Evolutionary conservation across 2,888 invertebrate species (phyloP).

Genomic region (Luperina testacea): DNA sequence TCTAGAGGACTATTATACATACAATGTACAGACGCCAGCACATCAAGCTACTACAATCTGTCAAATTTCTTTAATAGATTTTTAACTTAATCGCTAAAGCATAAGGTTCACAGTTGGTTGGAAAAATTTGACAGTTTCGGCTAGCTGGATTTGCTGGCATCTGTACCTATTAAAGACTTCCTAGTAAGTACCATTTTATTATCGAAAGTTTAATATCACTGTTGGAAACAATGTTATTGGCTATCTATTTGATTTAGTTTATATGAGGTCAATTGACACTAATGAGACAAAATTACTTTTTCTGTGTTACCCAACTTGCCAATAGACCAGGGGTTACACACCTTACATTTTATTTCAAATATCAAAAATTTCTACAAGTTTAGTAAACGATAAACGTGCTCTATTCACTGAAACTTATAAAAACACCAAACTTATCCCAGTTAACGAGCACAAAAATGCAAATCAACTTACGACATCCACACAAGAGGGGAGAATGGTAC

Average conservation of each 20-base stretch:
- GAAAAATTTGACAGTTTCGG: too few species aligned
- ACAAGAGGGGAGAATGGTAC: constrained; percentile 70
- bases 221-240: too few species aligned
- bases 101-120: too few species aligned
- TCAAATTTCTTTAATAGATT: too few species aligned
- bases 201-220: too few species aligned
- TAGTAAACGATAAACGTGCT: background rate
- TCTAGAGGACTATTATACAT: background rate
- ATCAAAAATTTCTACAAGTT: background rate
- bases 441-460: constrained; percentile 81
- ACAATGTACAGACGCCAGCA: background rate
- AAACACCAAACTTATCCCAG: constrained; percentile 48
- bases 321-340: too few species aligned
- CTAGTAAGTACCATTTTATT: background rate
- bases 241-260: background rate
- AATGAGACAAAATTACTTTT: too few species aligned
- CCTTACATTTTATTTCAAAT: background rate
- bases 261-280: too few species aligned
- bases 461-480: constrained; percentile 80
- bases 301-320: too few species aligned
- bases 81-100: too few species aligned
- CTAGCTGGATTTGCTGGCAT: too few species aligned
- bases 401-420: constrained; percentile 59
- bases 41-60: too few species aligned
- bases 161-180: background rate